Conservation (phyloP, 2,113 vertebrate species). For the Tylochromis polylepis region DNA sequence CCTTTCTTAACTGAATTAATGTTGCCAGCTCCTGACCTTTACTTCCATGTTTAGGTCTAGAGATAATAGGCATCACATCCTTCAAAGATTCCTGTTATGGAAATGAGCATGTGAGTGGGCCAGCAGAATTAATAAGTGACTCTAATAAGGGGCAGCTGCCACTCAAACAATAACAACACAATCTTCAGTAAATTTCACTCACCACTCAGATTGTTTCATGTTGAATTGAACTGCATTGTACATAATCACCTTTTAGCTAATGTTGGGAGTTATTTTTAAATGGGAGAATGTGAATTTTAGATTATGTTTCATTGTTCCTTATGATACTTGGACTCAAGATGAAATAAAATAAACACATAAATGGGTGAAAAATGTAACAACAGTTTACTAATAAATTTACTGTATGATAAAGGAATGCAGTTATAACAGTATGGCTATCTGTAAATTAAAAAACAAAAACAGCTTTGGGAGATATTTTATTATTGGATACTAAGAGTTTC, state of each 20-base stretch:
- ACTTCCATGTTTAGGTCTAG: constrained; percentile 15
- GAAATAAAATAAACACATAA: not conserved
- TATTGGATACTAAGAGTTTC: not conserved
- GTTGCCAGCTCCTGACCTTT: constrained; percentile 43
- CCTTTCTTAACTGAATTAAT: constrained; percentile 12
- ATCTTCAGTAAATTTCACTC: not conserved
- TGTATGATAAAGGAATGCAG: not conserved
- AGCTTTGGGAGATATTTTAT: not conserved
- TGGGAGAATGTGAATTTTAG: not conserved
- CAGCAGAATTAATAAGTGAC: constrained; percentile 43
- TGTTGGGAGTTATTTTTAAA: not conserved
- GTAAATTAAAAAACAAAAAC: not conserved
- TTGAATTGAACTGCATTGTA: not conserved
- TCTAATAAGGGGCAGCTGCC: constrained; percentile 52
- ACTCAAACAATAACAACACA: constrained; percentile 12
- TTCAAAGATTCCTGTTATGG: constrained; percentile 48
- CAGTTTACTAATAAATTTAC: not conserved
- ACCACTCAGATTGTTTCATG: not conserved
- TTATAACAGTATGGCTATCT: not conserved
- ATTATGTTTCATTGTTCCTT: not conserved
- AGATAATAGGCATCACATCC: constrained; percentile 24
- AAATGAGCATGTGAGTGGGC: constrained; percentile 44
- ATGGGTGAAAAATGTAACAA: not conserved
- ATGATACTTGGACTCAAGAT: not conserved
- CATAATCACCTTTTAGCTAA: not conserved